Evolutionary conservation across 2,113 vertebrate genomes (phyloP).

Genomic region (Meles meles): DNA sequence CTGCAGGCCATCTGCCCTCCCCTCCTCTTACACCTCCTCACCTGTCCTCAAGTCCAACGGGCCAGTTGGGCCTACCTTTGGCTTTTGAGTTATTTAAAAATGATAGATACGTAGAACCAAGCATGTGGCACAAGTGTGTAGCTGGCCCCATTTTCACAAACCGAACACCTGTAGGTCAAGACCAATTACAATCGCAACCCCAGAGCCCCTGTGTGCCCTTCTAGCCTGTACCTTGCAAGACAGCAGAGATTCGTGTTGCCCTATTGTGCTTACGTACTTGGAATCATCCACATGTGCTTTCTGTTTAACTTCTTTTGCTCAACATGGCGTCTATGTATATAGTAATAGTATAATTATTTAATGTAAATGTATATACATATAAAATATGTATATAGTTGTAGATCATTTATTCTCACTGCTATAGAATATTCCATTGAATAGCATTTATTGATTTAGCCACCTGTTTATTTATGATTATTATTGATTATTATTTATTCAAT

Average conservation of each 20-base stretch:
- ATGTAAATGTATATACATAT: too few relatives aligned
- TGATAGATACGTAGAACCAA: fast-evolving
- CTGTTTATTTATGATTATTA: not conserved
- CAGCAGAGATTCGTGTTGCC: not conserved
- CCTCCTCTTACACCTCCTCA: not conserved
- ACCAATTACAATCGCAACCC: not conserved
- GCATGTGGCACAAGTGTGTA: not conserved
- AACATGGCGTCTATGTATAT: too few relatives aligned
- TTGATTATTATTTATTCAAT: not conserved
- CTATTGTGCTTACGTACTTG: not conserved
- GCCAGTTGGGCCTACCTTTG: not conserved
- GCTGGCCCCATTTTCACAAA: not conserved
- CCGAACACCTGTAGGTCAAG: not conserved
- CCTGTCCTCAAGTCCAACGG: not conserved
- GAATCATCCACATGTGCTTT: not conserved
- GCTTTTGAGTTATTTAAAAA: not conserved
- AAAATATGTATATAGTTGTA: too few relatives aligned
- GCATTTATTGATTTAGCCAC: not conserved
- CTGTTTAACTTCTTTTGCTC: not conserved
- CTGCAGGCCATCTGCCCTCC: not conserved
- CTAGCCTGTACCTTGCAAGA: fast-evolving
- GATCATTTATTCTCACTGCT: not conserved
- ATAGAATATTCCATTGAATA: not conserved
- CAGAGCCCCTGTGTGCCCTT: fast-evolving
- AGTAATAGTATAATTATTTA: too few relatives aligned